Base-by-base conservation (phyloP, 2,888 invertebrate species). In the Trachelus troglodyta region DNA sequence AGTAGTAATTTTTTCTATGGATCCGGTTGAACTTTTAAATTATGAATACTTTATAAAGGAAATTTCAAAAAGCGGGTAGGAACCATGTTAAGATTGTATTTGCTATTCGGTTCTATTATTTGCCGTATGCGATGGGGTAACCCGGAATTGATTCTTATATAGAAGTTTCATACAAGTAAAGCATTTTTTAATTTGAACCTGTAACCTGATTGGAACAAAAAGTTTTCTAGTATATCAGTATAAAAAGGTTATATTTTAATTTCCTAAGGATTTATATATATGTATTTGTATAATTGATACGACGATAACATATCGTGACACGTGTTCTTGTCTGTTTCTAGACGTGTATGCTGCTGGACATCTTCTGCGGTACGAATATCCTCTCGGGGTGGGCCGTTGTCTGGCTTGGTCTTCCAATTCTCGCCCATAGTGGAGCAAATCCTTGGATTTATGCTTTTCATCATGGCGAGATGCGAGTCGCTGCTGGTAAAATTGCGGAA, bases 371-470 rank as follows among this genome's bases (percentile, higher is more conserved):
- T 56, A 93, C 93, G 6, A 90, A 91, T 79, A 92, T 94, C 71
- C 88, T 94, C 11, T 91, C 92, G 33, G 92, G 93, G 69, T 93
- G 94, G 93, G 88, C 93, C 34, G 92, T 93, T 9, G 92, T 94
- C 33, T 94, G 93, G 89, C 88, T 94, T 69, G 93, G 93, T 4
- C 90, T 94, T n/a, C 93, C 94, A 2, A 93, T 94, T 30, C 90
- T 94, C 73, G 92, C 93, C 6, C 94, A 93, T 88, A 94, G 94
- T 86, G 93, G 94, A 11, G 91, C 93, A 79, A 94, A 95, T 86
- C 94, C 95, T 0, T 94, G 94, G 94, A 92, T 94, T 69, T 95
- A 95, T 88, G 94, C 94, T 4, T 95, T 94, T 86, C 92, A 94
- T 81, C 94, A 94, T 84, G 92, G 94, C 0, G 94, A 94, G 86